These are phyloP conservation scores for Lytechinus variegatus DNA, from an alignment of 35 echinoderm and acorn worm genomes.

Conservation along the genomic window DNA sequence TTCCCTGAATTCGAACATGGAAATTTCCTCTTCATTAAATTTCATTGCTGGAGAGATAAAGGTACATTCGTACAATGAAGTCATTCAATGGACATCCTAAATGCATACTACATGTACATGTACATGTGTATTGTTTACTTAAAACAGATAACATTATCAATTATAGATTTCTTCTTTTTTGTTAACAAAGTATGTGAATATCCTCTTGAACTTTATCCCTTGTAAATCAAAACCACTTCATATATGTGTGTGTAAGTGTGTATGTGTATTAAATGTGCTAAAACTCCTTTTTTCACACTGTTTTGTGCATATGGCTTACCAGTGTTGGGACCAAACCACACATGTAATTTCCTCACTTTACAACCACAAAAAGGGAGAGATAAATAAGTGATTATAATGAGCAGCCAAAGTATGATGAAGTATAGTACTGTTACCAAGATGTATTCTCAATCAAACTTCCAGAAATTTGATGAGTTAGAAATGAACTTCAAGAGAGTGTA, in stretches of 20 bases:
- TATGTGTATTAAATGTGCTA: background rate
- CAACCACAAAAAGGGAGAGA: background rate
- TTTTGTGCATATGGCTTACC: background rate
- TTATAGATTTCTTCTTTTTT: no score
- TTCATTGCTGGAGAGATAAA: no score
- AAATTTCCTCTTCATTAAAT: no score
- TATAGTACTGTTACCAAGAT: no score
- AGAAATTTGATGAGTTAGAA: no score
- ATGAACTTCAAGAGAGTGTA: no score
- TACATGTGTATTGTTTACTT: background rate
- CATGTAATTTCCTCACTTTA: background rate
- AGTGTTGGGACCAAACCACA: background rate
- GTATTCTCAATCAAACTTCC: no score
- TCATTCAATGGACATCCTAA: no score
- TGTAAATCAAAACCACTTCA: background rate
- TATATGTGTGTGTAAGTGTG: background rate
- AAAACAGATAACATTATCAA: background rate
- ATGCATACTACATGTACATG: no score
- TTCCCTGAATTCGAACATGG: no score
- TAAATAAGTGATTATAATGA: background rate
- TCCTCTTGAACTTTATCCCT: slow-evolving; percentile 14
- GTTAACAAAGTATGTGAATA: background rate
- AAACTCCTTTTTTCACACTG: background rate
- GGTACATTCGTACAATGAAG: no score
- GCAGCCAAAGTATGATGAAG: no score